A percentile compares a stretch with the other conserved stretches of the same genome.
phyloP scores from a whole-genome alignment of 2,888 invertebrate genomes.

The Plutella xylostella region DNA sequence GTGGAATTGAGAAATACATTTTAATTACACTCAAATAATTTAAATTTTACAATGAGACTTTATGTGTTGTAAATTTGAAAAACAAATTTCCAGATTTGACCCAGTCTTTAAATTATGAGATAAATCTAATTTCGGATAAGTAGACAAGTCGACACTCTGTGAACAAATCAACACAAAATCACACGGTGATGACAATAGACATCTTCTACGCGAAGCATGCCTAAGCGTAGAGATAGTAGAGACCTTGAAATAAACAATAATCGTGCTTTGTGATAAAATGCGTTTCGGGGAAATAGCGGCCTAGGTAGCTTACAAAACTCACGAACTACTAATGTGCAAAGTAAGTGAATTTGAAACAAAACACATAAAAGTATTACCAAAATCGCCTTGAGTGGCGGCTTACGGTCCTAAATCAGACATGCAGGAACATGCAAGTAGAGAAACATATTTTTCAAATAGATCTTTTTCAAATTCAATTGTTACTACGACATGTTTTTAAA shows the following conservation, averaged over 20 bases:
- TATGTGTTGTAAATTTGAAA: background rate
- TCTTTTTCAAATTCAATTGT: constrained; percentile 36
- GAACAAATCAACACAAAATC: constrained; percentile 6
- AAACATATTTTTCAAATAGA: constrained; percentile 44
- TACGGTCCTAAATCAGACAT: constrained; percentile 65
- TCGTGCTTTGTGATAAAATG: constrained; percentile 68
- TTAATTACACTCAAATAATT: background rate
- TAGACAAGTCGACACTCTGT: constrained; percentile 5
- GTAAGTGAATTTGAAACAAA: constrained; percentile 56
- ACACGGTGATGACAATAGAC: constrained; percentile 26
- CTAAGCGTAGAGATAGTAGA: constrained; percentile 57
- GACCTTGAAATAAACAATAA: constrained; percentile 57
- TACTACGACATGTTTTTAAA: constrained; percentile 41
- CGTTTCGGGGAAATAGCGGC: constrained; percentile 64
- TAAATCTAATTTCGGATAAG: background rate
- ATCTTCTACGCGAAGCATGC: constrained; percentile 66
- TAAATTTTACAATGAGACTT: background rate
- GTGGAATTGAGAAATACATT: constrained; percentile 17
- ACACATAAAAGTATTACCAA: constrained; percentile 60
- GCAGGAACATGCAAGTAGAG: constrained; percentile 67
- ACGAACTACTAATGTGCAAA: constrained; percentile 67
- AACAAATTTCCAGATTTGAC: background rate
- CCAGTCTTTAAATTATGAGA: too few relatives aligned
- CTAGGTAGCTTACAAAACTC: constrained; percentile 67
- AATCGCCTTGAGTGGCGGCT: constrained; percentile 59